Conservation (phyloP, 2,113 vertebrate species). For the Syrrhaptes paradoxus region DNA sequence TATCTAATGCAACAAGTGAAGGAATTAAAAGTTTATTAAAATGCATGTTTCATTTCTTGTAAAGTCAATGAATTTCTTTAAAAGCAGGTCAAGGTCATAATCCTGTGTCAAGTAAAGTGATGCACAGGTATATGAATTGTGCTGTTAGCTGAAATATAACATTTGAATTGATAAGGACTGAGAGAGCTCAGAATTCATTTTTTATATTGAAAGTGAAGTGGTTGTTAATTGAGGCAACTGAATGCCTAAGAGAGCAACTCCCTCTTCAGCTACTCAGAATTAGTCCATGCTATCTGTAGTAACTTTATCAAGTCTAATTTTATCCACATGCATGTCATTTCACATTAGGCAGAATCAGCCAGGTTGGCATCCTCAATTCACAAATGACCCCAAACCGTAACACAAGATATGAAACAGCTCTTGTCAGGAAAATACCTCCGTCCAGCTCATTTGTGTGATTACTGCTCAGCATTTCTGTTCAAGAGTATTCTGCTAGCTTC, state of each 20-base stretch:
- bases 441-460: neutral
- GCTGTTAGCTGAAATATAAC: neutral
- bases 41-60: neutral
- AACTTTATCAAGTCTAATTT: neutral
- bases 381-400: neutral
- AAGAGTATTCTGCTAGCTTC: neutral
- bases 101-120: neutral
- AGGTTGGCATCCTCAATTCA: neutral
- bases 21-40: neutral
- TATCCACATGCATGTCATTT: neutral
- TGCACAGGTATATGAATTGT: neutral
- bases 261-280: neutral
- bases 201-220: neutral
- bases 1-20: neutral
- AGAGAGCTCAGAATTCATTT: neutral
- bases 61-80: neutral
- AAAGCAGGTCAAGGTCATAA: neutral
- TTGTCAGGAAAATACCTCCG: neutral
- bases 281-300: neutral
- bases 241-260: neutral
- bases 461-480: neutral
- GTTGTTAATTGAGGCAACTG: neutral
- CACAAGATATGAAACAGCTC: neutral
- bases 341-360: neutral
- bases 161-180: neutral